Conservation (phyloP, 2,888 invertebrate species). For the Caenorhabditis uteleia region DNA sequence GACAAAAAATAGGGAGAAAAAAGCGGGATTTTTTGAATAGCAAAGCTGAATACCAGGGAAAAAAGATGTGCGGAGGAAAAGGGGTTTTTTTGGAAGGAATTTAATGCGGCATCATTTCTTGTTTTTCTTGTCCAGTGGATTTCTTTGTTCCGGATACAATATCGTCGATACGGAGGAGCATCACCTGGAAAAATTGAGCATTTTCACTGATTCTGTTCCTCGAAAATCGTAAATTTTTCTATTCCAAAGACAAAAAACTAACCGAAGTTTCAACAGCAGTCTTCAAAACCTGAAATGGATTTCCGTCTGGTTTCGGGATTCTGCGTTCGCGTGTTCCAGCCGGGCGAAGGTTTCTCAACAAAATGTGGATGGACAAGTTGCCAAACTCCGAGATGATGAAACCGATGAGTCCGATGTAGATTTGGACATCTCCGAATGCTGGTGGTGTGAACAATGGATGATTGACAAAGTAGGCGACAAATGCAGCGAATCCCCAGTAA, state of each 20-base stretch:
- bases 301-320: slow-evolving; percentile 81
- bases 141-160: slow-evolving; percentile 77
- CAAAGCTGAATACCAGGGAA: slow-evolving; percentile 2
- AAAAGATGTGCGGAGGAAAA: background rate
- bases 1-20: slow-evolving; percentile 3
- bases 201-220: too few species aligned
- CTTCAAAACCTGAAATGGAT: slow-evolving; percentile 83
- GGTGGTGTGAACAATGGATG: slow-evolving; percentile 93
- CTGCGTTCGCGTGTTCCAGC: slow-evolving; percentile 83
- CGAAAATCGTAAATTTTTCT: too few species aligned
- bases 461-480: slow-evolving; percentile 93
- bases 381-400: slow-evolving; percentile 64
- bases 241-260: slow-evolving; percentile 2
- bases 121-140: slow-evolving; percentile 42
- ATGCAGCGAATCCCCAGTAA: slow-evolving; percentile 95
- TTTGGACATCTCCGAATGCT: slow-evolving; percentile 63
- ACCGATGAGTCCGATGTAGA: slow-evolving; percentile 59
- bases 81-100: slow-evolving; percentile 3
- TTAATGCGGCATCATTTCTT: slow-evolving; percentile 55
- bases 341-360: slow-evolving; percentile 88
- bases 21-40: slow-evolving; percentile 3
- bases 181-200: slow-evolving; percentile 77
- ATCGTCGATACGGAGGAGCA: slow-evolving; percentile 94
- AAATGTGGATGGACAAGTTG: slow-evolving; percentile 89
- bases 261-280: slow-evolving; percentile 76